phyloP scores from a whole-genome alignment of 1,140 invertebrate species.

The Aleiodes sp. region DNA sequence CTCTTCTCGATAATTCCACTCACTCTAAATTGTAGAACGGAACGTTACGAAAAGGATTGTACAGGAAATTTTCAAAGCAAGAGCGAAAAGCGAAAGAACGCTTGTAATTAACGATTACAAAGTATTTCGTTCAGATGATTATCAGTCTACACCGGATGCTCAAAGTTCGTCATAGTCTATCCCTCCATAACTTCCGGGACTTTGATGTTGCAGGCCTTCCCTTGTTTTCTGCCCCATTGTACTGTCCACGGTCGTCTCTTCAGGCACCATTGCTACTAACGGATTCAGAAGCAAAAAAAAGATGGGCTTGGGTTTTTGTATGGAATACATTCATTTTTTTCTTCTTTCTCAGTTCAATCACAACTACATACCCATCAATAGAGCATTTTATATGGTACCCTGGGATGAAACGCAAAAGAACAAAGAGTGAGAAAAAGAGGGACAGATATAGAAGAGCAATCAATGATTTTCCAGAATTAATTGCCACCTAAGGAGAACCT shows the following conservation, averaged over 20 bases:
- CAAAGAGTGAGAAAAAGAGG: not conserved
- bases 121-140: slow-evolving; percentile 66
- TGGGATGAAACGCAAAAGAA: slow-evolving; percentile 13
- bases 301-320: not conserved
- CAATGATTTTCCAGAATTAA: slow-evolving; percentile 32
- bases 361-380: not conserved
- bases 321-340: not conserved
- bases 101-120: slow-evolving; percentile 64
- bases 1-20: slow-evolving; percentile 4
- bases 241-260: slow-evolving; percentile 17
- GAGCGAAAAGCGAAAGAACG: slow-evolving; percentile 43
- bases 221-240: slow-evolving; percentile 48
- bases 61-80: slow-evolving; percentile 28
- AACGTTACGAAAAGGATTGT: slow-evolving; percentile 2
- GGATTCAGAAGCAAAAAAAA: slow-evolving; percentile 1
- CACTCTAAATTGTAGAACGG: slow-evolving; percentile 11
- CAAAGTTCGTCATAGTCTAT: slow-evolving; percentile 44
- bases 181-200: slow-evolving; percentile 59
- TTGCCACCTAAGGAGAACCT: slow-evolving; percentile 30
- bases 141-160: slow-evolving; percentile 64
- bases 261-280: slow-evolving; percentile 4
- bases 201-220: slow-evolving; percentile 44
- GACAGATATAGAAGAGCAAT: not conserved
- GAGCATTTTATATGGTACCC: not conserved
- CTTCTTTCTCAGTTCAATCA: not conserved